Conservation (phyloP, 2,113 vertebrate species). For the Laterallus jamaicensis region DNA sequence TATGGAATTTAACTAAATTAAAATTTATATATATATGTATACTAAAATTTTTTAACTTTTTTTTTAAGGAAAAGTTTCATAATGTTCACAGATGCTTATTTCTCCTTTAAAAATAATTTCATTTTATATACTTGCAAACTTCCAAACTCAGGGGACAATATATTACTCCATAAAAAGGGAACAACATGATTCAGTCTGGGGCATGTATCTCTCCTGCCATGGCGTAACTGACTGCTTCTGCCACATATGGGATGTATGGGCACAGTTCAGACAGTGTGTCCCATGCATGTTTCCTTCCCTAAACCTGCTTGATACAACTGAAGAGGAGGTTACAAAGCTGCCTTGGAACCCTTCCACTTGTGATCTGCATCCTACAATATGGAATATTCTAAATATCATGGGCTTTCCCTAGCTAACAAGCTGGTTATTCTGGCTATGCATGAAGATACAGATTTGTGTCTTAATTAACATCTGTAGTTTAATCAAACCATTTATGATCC, state of each 20-base stretch:
- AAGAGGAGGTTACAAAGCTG: slow-evolving; percentile 46
- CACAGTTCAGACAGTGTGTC: slow-evolving; percentile 6
- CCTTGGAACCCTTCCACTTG: slow-evolving; percentile 41
- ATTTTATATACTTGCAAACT: background rate
- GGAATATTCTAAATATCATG: slow-evolving; percentile 66
- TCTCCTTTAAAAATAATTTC: background rate
- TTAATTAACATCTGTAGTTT: slow-evolving; percentile 70
- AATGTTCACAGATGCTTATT: background rate
- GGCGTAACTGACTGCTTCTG: background rate
- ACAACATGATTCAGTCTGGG: background rate
- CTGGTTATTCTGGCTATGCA: slow-evolving; percentile 67
- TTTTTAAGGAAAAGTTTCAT: background rate
- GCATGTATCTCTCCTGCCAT: background rate
- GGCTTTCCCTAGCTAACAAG: slow-evolving; percentile 56
- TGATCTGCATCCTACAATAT: slow-evolving; percentile 52
- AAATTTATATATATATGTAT: background rate
- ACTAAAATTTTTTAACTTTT: background rate
- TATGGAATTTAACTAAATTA: background rate
- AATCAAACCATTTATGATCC: slow-evolving; percentile 66
- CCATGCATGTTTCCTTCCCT: background rate
- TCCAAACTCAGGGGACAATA: background rate
- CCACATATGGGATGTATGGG: background rate
- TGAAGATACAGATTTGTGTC: slow-evolving; percentile 66
- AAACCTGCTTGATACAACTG: slow-evolving; percentile 9
- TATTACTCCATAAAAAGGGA: background rate